A percentile compares a stretch with the other conserved stretches of the same genome.
phyloP scores from a whole-genome alignment of 2,888 invertebrate species.

The Parthenolecanium corni region DNA sequence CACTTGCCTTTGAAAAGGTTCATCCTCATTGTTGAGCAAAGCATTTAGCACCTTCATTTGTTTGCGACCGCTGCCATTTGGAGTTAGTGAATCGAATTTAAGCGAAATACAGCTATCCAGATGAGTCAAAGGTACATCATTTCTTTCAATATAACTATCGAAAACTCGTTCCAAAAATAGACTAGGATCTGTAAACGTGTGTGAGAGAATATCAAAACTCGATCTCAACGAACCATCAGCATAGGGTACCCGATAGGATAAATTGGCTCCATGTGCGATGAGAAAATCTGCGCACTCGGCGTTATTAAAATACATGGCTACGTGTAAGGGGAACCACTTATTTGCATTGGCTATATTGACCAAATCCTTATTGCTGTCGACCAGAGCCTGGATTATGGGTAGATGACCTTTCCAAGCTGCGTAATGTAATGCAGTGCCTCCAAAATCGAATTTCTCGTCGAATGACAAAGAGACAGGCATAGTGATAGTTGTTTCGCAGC shows the following conservation, averaged over 20 bases:
- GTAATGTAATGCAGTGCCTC: constrained; percentile 34
- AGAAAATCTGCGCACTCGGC: constrained; percentile 45
- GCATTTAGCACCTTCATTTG: constrained; percentile 48
- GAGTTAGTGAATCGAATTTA: constrained; percentile 42
- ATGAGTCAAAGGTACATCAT: constrained; percentile 41
- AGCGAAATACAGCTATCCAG: constrained; percentile 43
- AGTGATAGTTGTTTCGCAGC: constrained; percentile 42
- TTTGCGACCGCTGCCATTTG: constrained; percentile 34
- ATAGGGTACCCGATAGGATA: constrained; percentile 32
- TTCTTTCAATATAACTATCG: constrained; percentile 44
- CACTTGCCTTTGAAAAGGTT: constrained; percentile 42
- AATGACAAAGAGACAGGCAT: constrained; percentile 36
- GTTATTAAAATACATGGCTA: constrained; percentile 47
- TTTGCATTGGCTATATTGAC: constrained; percentile 32
- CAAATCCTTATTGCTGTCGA: constrained; percentile 40
- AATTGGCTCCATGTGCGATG: constrained; percentile 35
- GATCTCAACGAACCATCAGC: constrained; percentile 43
- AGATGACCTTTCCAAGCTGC: constrained; percentile 34
- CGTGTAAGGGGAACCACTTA: constrained; percentile 39
- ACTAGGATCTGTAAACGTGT: constrained; percentile 45
- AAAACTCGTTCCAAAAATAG: constrained; percentile 45
- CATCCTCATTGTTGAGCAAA: constrained; percentile 45
- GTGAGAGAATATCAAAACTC: constrained; percentile 45
- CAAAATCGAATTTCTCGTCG: constrained; percentile 32
- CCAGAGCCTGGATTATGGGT: constrained; percentile 31